Conservation (phyloP, 2,888 invertebrate genomes). For the Heliconius ethilla region DNA sequence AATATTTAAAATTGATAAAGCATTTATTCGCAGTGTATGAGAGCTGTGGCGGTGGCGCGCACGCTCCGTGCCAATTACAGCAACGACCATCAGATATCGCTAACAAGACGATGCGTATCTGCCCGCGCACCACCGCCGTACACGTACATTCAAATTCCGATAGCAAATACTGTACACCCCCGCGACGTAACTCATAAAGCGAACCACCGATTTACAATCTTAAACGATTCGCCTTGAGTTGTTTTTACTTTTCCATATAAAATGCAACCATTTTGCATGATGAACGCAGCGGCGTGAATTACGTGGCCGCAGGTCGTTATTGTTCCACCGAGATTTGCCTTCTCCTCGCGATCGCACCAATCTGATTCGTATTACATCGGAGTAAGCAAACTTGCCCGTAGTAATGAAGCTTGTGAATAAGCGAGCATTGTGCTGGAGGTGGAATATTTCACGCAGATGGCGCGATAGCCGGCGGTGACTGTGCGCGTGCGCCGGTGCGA, state of each 20-base stretch:
- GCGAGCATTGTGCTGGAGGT: constrained; percentile 59
- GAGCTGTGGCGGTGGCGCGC: constrained; percentile 53
- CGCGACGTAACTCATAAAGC: constrained; percentile 61
- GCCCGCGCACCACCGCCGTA: constrained; percentile 54
- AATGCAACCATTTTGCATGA: constrained; percentile 73
- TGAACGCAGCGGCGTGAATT: constrained; percentile 78
- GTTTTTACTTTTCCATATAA: constrained; percentile 41
- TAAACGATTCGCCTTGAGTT: constrained; percentile 44
- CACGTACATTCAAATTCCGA: constrained; percentile 72
- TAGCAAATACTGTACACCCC: constrained; percentile 64
- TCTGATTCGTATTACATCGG: constrained; percentile 42
- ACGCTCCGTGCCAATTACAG: constrained; percentile 77
- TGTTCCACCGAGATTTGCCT: constrained; percentile 43
- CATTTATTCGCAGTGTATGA: constrained; percentile 52
- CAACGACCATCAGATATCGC: constrained; percentile 76
- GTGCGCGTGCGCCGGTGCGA: constrained; percentile 64
- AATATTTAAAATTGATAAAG: constrained; percentile 57
- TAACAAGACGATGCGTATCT: constrained; percentile 80
- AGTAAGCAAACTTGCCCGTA: constrained; percentile 22
- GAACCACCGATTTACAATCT: constrained; percentile 38
- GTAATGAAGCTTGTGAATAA: constrained; percentile 42
- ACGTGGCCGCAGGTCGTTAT: constrained; percentile 76
- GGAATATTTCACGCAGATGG: constrained; percentile 79
- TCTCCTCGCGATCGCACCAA: constrained; percentile 36
- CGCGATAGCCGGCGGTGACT: constrained; percentile 65